A percentile compares a stretch with the other conserved stretches of the same genome.
Evolutionary conservation across 2,113 vertebrate genomes (phyloP).

Genomic region (Conger conger): DNA sequence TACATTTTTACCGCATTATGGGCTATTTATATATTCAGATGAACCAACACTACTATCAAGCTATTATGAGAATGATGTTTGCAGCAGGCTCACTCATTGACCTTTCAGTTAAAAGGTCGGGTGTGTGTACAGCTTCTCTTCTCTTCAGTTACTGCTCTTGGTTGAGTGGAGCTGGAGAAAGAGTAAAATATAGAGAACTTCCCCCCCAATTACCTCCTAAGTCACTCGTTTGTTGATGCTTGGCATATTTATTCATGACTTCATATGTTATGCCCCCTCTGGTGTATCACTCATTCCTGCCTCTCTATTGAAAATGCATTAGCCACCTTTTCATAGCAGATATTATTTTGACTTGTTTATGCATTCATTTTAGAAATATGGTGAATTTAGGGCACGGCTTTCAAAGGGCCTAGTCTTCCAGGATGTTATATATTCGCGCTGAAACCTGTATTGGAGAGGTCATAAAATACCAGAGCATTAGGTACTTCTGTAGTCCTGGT

Average conservation of each 20-base stretch:
- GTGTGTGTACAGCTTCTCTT: neutral
- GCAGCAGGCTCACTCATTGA: neutral
- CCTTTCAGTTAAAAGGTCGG: neutral
- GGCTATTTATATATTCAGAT: neutral
- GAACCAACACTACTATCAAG: neutral
- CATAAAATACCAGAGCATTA: neutral
- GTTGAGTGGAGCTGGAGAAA: neutral
- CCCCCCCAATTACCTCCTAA: neutral
- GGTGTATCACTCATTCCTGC: neutral
- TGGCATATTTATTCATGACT: neutral
- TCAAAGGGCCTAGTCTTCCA: neutral
- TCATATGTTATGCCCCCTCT: neutral
- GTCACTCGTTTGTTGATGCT: neutral
- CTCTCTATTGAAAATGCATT: neutral
- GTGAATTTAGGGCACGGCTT: neutral
- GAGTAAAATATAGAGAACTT: neutral
- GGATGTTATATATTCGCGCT: neutral
- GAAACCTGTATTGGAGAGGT: neutral
- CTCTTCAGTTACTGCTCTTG: neutral
- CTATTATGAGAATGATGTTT: neutral
- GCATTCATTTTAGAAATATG: neutral
- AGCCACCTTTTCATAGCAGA: neutral
- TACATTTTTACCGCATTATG: neutral
- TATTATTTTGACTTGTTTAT: neutral
- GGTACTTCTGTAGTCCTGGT: neutral